A percentile compares a stretch with the other conserved stretches of the same genome.
These are phyloP conservation scores for Pseudopipra pipra DNA, from an alignment of 2,113 vertebrate species.

Conservation along the genomic window DNA sequence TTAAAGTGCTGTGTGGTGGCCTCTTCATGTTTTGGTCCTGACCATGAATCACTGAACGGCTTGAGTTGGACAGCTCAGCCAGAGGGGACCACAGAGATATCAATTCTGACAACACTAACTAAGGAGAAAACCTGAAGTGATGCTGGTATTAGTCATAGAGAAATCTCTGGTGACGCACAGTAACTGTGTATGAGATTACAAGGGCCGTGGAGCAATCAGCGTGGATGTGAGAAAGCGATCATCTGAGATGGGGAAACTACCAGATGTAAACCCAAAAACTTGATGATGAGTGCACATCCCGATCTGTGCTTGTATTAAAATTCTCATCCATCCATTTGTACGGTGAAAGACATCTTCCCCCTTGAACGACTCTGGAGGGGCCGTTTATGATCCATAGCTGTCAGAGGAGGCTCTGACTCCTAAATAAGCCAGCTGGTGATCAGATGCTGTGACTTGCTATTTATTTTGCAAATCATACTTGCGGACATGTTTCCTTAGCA, in stretches of 20 bases:
- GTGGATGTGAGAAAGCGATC: background rate
- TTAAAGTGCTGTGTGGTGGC: background rate
- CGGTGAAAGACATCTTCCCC: background rate
- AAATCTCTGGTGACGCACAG: background rate
- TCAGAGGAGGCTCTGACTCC: constrained; percentile 11
- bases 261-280: background rate
- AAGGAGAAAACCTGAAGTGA: background rate
- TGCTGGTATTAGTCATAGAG: background rate
- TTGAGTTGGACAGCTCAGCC: background rate
- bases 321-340: background rate
- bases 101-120: background rate
- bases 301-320: background rate
- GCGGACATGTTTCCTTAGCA: constrained; percentile 44
- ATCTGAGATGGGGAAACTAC: background rate
- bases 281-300: background rate
- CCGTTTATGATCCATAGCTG: background rate
- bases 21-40: background rate
- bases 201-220: background rate
- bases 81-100: background rate
- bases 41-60: background rate
- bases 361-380: background rate
- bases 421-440: constrained; percentile 44
- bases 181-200: background rate
- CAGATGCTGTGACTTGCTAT: constrained; percentile 41
- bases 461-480: constrained; percentile 57